These are phyloP conservation scores for Nibea albiflora DNA, from an alignment of 2,113 vertebrate genomes.

Conservation along the genomic window DNA sequence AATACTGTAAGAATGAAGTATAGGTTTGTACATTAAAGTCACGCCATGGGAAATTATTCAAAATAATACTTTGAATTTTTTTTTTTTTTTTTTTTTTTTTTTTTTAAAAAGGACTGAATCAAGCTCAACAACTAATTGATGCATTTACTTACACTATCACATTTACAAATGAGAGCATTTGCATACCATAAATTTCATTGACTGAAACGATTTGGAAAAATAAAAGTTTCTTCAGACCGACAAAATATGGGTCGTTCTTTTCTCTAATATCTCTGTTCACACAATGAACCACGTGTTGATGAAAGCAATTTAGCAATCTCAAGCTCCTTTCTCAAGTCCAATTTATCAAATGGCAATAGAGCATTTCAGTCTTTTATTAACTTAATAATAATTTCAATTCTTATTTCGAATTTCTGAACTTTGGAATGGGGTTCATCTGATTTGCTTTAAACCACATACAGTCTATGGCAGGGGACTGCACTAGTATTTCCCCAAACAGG, in stretches of 20 bases:
- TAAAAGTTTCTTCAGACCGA: constrained; percentile 50
- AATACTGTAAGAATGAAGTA: constrained; percentile 75
- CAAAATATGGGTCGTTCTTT: constrained; percentile 54
- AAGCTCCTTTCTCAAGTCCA: neutral
- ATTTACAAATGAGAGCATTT: constrained; percentile 74
- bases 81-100: neutral
- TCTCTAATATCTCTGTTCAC: constrained; percentile 26
- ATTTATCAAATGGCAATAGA: constrained; percentile 21
- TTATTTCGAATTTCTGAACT: constrained; percentile 1
- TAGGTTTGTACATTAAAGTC: constrained; percentile 73
- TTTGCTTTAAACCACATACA: constrained; percentile 23
- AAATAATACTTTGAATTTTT: constrained; percentile 66
- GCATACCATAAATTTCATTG: constrained; percentile 68
- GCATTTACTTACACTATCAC: constrained; percentile 69
- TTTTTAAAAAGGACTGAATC: constrained; percentile 42
- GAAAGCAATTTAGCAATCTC: constrained; percentile 12
- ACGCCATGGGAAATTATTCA: constrained; percentile 62
- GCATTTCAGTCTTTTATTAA: constrained; percentile 22
- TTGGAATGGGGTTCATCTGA: constrained; percentile 21
- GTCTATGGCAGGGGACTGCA: constrained; percentile 41
- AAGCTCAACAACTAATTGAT: constrained; percentile 74
- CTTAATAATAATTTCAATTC: neutral
- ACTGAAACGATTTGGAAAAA: constrained; percentile 62
- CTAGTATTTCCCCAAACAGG: constrained; percentile 36
- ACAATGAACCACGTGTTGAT: constrained; percentile 27